These are phyloP conservation scores for Xyrauchen texanus DNA, from an alignment of 2,113 vertebrate species.

Conservation along the genomic window DNA sequence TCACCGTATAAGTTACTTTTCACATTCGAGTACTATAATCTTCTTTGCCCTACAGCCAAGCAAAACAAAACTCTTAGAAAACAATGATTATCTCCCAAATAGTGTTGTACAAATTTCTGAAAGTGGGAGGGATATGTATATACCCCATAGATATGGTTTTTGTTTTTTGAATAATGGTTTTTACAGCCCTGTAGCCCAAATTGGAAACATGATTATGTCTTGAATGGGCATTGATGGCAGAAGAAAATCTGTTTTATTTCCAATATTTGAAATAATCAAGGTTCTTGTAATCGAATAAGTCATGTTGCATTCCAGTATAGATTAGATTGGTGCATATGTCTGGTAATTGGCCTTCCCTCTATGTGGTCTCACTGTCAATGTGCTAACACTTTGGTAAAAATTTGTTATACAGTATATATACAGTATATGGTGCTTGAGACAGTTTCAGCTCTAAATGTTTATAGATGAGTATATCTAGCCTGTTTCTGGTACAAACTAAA, in stretches of 20 bases:
- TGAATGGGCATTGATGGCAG: too few species aligned
- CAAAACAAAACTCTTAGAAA: background rate
- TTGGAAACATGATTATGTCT: too few species aligned
- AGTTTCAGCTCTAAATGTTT: constrained; percentile 70
- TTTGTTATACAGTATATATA: constrained; percentile 56
- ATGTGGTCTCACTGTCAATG: constrained; percentile 74
- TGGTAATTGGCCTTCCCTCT: constrained; percentile 60
- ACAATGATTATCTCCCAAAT: background rate
- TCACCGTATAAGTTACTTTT: too few species aligned
- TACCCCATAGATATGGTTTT: background rate
- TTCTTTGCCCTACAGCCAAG: background rate
- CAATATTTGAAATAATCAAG: too few species aligned
- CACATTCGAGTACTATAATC: too few species aligned
- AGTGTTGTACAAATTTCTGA: too few species aligned
- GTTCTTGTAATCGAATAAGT: too few species aligned
- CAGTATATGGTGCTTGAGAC: constrained; percentile 75
- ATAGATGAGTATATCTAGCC: constrained; percentile 67
- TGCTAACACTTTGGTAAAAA: constrained; percentile 67
- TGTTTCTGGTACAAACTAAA: constrained; percentile 61
- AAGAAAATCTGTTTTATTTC: too few species aligned
- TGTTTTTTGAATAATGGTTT: too few species aligned
- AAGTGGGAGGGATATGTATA: background rate
- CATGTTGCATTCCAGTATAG: too few species aligned
- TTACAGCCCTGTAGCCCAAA: too few species aligned
- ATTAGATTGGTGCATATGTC: background rate